Evolutionary conservation across 30 jellyfish, hydroid and myxozoan genomes (phyloP), one percentile per base, ranked within the genome.

Genomic region (Haliclystus octoradiatus): DNA sequence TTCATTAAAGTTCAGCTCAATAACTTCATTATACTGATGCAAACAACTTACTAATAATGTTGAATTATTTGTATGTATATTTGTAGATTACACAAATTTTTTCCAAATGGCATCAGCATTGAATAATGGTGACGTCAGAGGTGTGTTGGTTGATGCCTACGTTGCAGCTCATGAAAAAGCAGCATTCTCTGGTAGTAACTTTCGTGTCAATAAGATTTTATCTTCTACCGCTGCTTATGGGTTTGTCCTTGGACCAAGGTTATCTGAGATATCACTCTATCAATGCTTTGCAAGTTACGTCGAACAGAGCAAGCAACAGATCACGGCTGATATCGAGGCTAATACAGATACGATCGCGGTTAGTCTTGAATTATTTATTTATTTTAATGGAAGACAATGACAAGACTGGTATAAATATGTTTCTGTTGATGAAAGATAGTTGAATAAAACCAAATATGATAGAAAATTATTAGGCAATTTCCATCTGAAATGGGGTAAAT

Each of bases 91-190:
- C 72, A 68, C 69, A 23, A 49, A 62, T 28, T 69, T 49, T 29
- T 84, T 73, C 27, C 75, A 30, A n/a, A 15, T 88, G 71, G 65
- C 75, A 35, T 49, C 33, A 1, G 93, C 89, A 0, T 65, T 88
- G 68, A 28, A 50, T n/a, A 72, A 30, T 7, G 35, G 52, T 23
- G 78, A 71, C 9, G 79, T 88, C 61, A 60, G 80, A 35, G 97
- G 93, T 9, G 68, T 62, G 0, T 90, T 88, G 32, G 46, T 88
- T 57, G 97, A 88, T 63, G 34, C 94, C 1, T 73, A 73, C 67
- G 97, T 88, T 13, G 94, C 94, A 19, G 97, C 94, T 1, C 92
- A 79, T 51, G 86, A 76, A 9, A 78, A 76, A 0, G 52, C 49
- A 51, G 47, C 49, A 2, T 71, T 79, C 31, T 72, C 75, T 31